Conservation (phyloP, 2,888 invertebrate genomes). For the Gastracanthus pulcherrimus region DNA sequence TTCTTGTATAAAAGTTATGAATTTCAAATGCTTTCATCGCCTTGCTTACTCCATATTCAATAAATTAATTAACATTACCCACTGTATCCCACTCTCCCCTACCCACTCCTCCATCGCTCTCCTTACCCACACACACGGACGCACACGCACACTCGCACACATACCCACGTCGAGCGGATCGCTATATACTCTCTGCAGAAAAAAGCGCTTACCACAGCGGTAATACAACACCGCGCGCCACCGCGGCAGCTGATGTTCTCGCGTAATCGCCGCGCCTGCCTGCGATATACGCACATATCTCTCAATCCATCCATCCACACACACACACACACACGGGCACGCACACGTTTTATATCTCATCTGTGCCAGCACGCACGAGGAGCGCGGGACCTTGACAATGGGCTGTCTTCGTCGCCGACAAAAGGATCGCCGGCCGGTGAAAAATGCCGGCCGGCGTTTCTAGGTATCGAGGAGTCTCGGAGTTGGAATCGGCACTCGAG, state of each 20-base stretch:
- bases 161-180: no score
- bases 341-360: no score
- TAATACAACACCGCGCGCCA: constrained; percentile 23
- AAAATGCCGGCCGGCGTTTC: not conserved
- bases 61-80: no score
- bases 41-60: no score
- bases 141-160: no score
- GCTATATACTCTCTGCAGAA: not conserved
- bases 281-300: no score
- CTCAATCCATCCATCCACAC: not conserved
- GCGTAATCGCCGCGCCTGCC: not conserved
- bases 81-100: no score
- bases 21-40: no score
- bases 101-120: not conserved
- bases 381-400: not conserved
- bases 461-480: not conserved
- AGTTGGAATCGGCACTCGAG: not conserved
- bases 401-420: not conserved
- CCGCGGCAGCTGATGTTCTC: not conserved
- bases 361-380: not conserved
- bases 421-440: not conserved
- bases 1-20: no score
- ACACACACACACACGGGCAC: not conserved
- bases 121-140: not conserved
- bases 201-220: constrained; percentile 18